A percentile compares a stretch with the other conserved stretches of the same genome.
phyloP scores from a whole-genome alignment of 2,888 invertebrate species.

The Rosalia funebris region DNA sequence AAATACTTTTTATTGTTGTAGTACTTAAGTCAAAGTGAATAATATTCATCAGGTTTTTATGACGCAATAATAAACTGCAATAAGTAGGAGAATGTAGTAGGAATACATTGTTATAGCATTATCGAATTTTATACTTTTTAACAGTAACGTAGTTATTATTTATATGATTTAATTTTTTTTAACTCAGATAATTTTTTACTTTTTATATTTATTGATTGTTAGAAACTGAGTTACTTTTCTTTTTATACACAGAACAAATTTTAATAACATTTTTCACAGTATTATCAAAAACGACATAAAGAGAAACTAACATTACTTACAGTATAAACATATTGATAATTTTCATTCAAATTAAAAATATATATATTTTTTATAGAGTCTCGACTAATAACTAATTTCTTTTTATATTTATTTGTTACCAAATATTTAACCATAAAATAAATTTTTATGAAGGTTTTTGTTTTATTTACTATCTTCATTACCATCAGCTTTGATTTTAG shows the following conservation, averaged over 20 bases:
- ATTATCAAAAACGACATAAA: conserved; percentile 14
- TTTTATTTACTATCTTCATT: conserved; percentile 21
- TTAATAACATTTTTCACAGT: conserved; percentile 1
- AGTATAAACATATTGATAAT: background rate
- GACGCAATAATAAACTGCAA: background rate
- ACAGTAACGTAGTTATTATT: conserved; percentile 13
- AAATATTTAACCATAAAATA: conserved; percentile 53
- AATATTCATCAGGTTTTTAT: background rate
- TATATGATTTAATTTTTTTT: conserved; percentile 22
- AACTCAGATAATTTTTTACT: conserved; percentile 3
- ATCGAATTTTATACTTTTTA: conserved; percentile 40
- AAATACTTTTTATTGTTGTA: conserved; percentile 42
- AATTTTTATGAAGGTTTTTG: conserved; percentile 24
- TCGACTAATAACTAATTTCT: conserved; percentile 44
- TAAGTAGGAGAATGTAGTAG: conserved; percentile 28
- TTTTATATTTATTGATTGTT: conserved; percentile 20
- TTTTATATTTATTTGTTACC: conserved; percentile 60
- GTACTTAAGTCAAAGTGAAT: conserved; percentile 30
- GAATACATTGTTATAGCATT: conserved; percentile 25
- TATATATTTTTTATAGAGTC: conserved; percentile 24
- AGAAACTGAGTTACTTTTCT: background rate
- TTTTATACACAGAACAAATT: background rate
- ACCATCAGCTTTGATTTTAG: too few species aligned
- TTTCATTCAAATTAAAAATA: background rate
- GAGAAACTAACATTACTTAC: conserved; percentile 14